Percentiles rank a stretch among this genome's conserved stretches.
phyloP scores from a whole-genome alignment of 2,888 invertebrate species.

The Noctua janthe region DNA sequence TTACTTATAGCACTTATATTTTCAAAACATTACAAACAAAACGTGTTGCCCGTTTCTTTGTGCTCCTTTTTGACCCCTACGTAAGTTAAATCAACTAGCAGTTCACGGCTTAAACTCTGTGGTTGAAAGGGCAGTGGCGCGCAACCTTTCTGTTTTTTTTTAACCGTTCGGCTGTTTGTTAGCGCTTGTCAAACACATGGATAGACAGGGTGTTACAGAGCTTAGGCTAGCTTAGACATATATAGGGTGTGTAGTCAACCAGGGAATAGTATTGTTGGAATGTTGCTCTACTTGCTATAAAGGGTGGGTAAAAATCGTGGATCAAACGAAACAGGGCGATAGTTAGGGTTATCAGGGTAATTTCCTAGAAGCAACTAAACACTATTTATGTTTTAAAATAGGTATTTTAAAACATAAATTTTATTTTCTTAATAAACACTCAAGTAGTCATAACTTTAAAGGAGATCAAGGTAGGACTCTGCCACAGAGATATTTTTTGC shows the following conservation, averaged over 20 bases:
- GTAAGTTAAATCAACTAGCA: constrained; percentile 16
- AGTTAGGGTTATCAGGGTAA: too few species aligned
- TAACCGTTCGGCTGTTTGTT: constrained; percentile 10
- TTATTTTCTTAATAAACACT: too few species aligned
- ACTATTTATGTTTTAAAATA: too few species aligned
- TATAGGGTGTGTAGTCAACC: background rate
- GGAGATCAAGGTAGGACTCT: too few species aligned
- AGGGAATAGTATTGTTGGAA: background rate
- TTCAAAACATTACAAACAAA: constrained; percentile 2
- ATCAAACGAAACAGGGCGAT: too few species aligned
- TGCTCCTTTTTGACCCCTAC: background rate
- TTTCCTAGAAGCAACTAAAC: too few species aligned
- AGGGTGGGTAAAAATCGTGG: too few species aligned
- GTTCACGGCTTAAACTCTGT: constrained; percentile 18
- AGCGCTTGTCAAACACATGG: constrained; percentile 7
- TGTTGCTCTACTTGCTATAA: background rate
- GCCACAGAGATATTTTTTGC: too few species aligned
- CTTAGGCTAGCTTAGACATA: background rate
- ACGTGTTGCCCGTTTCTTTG: background rate
- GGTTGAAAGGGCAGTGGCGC: constrained; percentile 30
- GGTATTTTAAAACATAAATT: too few species aligned
- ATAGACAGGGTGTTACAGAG: background rate
- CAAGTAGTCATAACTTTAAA: too few species aligned
- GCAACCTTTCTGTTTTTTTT: constrained; percentile 27
- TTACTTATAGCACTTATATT: background rate